phyloP scores from a whole-genome alignment of 2,113 vertebrate genomes.

The Promerops cafer region DNA sequence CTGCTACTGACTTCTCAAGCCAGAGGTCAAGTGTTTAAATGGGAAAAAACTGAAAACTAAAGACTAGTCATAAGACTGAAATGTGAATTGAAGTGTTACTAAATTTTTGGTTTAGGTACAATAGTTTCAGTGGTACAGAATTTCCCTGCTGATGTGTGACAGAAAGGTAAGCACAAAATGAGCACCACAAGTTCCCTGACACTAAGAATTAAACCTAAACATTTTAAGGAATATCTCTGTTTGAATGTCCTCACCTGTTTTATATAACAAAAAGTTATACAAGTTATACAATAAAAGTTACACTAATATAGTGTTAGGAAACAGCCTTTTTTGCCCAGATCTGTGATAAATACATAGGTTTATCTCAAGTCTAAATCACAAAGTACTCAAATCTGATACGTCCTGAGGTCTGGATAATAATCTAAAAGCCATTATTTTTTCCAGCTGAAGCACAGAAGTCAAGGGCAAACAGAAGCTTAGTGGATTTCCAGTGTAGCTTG shows the following conservation, averaged over 20 bases:
- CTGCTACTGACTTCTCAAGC: not conserved
- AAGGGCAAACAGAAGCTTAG: not conserved
- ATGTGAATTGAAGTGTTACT: not conserved
- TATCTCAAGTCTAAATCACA: not conserved
- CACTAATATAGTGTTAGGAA: not conserved
- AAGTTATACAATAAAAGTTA: too few relatives aligned
- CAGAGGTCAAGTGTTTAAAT: not conserved
- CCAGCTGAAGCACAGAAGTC: not conserved
- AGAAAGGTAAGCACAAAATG: not conserved
- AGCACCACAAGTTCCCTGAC: not conserved
- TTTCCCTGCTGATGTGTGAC: not conserved
- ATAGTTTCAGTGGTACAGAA: not conserved
- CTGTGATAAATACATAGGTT: not conserved
- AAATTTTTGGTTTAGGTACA: not conserved
- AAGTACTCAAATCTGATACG: not conserved
- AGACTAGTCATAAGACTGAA: not conserved
- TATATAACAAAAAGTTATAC: not conserved
- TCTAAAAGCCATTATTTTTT: not conserved
- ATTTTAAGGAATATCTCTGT: not conserved
- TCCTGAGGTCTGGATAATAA: not conserved
- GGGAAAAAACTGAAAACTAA: not conserved
- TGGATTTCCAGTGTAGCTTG: not conserved
- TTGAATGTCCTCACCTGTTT: not conserved
- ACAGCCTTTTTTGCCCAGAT: not conserved
- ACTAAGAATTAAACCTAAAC: not conserved